Evolutionary conservation across 2,888 invertebrate species (phyloP), one percentile per base, ranked within the genome.

Genomic region (Ochlodes sylvanus): DNA sequence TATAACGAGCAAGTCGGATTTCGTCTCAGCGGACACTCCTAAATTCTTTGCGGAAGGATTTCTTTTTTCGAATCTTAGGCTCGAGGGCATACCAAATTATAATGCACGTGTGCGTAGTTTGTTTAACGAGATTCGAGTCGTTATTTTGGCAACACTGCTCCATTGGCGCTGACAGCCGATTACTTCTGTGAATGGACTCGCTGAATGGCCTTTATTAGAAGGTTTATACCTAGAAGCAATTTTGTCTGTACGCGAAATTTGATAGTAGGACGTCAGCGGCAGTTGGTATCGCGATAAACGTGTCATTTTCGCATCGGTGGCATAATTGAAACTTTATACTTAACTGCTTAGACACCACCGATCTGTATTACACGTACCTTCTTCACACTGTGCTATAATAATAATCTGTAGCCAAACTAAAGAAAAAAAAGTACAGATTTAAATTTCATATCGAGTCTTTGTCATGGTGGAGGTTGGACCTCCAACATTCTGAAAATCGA

Each of bases 1-100:
- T 92, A 92, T 92, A 92, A 92, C 92, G 84, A 92, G 89, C 88
- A 87, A 88, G 85, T 89, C 87, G 83, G 88, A 90, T 90, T 91
- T 87, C 84, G 88, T 90, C 88, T 81, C 76, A 74, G 75, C 83
- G 90, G 88, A 87, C 90, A 90, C 90, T 91, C 89, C 91, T 90
- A 90, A 92, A 92, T 91, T 90, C 90, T 90, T 87, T 87, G 86
- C 89, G 89, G 90, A 90, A 89, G 88, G 89, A 87, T 87, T 84
- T 80, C 74, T 79, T 85, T 88, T 88, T 84, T 82, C 79, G 75
- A 80, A 80, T 81, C 79, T 77, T 78, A 81, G 73, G 82, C 87
- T 78, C 73, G 79, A 76, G 85, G 85, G 88, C 86, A 80, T 80
- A 84, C 87, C 84, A 85, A 85, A 88, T 88, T 87, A 87, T 84